phyloP scores from a whole-genome alignment of 2,888 invertebrate species.

The Drosophila mettleri region DNA sequence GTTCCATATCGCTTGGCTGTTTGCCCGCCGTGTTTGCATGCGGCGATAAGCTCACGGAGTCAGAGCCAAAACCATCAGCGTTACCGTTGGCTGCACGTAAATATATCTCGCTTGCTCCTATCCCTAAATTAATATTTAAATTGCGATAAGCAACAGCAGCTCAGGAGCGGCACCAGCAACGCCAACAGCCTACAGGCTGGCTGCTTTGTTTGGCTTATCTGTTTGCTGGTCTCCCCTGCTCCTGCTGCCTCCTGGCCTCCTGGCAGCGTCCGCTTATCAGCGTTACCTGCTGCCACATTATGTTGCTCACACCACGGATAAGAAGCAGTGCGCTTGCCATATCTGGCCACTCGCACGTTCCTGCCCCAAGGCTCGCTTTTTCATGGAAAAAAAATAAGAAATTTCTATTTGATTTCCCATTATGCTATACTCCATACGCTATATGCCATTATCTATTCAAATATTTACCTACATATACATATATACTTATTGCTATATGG shows the following conservation, averaged over 20 bases:
- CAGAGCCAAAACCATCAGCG: conserved; percentile 19
- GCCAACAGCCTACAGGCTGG: conserved; percentile 15
- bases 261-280: conserved; percentile 47
- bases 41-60: conserved; percentile 50
- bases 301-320: conserved; percentile 49
- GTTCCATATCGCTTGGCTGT: conserved; percentile 40
- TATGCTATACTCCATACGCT: conserved; percentile 48
- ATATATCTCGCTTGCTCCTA: conserved; percentile 43
- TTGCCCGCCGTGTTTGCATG: conserved; percentile 52
- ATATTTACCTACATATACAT: background rate
- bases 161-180: conserved; percentile 40
- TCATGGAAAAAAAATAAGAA: conserved; percentile 48
- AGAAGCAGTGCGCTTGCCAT: conserved; percentile 33
- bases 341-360: conserved; percentile 3
- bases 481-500: conserved; percentile 15
- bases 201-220: conserved; percentile 58
- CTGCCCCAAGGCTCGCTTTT: conserved; percentile 17
- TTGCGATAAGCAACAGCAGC: conserved; percentile 60
- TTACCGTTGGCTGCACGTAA: conserved; percentile 37
- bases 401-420: conserved; percentile 72
- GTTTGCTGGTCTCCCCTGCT: conserved; percentile 3
- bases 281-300: conserved; percentile 60
- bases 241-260: background rate
- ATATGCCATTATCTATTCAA: conserved; percentile 23
- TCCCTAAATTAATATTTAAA: conserved; percentile 78